Percentiles rank a stretch among this genome's conserved stretches.
These are phyloP conservation scores for Leptinotarsa rubiginosa DNA, from an alignment of 2,888 invertebrate species.

Conservation along the genomic window DNA sequence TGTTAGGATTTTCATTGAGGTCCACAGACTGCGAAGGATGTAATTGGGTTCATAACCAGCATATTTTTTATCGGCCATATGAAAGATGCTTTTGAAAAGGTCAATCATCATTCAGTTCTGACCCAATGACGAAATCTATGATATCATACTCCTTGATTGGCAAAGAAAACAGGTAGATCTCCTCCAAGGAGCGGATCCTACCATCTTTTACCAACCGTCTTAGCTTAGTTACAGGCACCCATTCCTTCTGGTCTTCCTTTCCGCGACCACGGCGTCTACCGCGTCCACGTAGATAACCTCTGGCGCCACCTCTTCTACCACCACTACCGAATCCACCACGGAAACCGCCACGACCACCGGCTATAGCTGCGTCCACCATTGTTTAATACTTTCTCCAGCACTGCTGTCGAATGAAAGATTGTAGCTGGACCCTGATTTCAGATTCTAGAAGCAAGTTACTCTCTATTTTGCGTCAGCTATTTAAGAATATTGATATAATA, in stretches of 20 bases:
- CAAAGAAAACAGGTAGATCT: conserved; percentile 81
- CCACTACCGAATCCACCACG: conserved; percentile 83
- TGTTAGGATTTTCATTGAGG: too few species aligned
- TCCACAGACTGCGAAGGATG: too few species aligned
- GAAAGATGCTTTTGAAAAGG: too few species aligned
- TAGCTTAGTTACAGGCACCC: conserved; percentile 98
- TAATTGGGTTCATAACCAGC: too few species aligned
- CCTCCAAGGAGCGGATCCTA: conserved; percentile 95
- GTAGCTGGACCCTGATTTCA: too few species aligned
- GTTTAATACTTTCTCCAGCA: too few species aligned
- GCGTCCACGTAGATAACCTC: conserved; percentile 84
- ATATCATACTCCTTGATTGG: conserved; percentile 99
- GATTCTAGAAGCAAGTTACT: too few species aligned
- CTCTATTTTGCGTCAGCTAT: too few species aligned
- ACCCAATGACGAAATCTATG: conserved; percentile 96
- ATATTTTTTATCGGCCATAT: too few species aligned
- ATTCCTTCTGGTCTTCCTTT: conserved; percentile 97
- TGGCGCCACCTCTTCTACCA: conserved; percentile 75
- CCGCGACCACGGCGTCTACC: conserved; percentile 88
- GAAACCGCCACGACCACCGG: conserved; percentile 78
- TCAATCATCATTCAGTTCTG: conserved; percentile 78
- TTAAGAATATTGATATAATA: too few species aligned
- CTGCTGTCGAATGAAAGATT: too few species aligned
- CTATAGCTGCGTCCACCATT: conserved; percentile 99
- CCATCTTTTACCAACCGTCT: conserved; percentile 97